Evolutionary conservation across 2,888 invertebrate genomes (phyloP), one percentile per base, ranked within the genome.

Genomic region (Branchellion lobata): DNA sequence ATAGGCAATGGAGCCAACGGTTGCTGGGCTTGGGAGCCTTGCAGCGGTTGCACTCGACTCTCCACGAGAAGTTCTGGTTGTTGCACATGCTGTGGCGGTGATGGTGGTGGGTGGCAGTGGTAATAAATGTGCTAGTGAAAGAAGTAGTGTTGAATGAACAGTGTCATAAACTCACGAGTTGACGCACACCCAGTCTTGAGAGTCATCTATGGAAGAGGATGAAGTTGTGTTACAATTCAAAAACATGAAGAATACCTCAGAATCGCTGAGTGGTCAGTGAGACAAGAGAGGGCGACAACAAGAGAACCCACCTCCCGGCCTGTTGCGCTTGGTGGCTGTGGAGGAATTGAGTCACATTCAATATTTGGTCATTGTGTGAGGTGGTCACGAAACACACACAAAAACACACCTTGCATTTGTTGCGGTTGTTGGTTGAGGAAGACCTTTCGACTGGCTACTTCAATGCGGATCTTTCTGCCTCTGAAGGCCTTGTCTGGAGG

Each of bases 31-130:
- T 92, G 0, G 92, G 90, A 79, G 91, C 91, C 85, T 92, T 92
- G 87, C 94, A 94, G 69, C 95, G 90, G 86, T 96, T 96, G 88
- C 97, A 97, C 84, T 93, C 92, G 85, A 93, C 93, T 80, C 97
- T 91, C 96, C 96, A 97, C 0, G 95, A 93, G 87, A 97, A 97
- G 88, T 96, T 97, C 21, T 94, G 95, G 65, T 78, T 78, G 71
- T 78, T 78, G n/a, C 71, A 78, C 34, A 51, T 65, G 27, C 61
- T 77, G 31, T 3, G 27, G 27, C 18, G 27, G 65, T 29, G 24
- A 8, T 65, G 29, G 27, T 27, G 8, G 65, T 27, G 8, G n/a
- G n/a, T n/a, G 53, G 14, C 21, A 51, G 11, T 14, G 14, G 14
- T 14, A 11, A 68, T 11, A 18, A 14, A 18, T 68, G 14, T 68